phyloP scores from a whole-genome alignment of 2,888 invertebrate species.

The Alitta virens region DNA sequence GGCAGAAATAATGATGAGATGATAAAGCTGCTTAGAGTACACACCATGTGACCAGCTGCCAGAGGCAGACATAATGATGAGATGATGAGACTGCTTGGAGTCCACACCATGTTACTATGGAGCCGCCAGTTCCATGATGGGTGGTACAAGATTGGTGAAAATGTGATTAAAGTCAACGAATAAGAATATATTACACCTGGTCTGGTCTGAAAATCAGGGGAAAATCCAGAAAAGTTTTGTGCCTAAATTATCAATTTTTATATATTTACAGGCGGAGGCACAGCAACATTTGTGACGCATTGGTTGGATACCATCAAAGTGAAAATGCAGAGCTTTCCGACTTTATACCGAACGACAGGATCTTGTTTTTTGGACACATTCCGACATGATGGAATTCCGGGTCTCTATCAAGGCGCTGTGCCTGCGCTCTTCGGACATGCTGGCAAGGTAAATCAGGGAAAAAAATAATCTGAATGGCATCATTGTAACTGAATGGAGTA shows the following conservation, averaged over 20 bases:
- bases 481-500: too few relatives aligned
- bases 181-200: neutral
- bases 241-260: neutral
- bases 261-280: conserved; percentile 23
- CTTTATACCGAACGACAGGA: conserved; percentile 10
- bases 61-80: too few relatives aligned
- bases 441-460: conserved; percentile 11
- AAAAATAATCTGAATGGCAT: too few relatives aligned
- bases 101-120: too few relatives aligned
- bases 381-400: conserved; percentile 21
- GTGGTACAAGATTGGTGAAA: too few relatives aligned
- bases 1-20: too few relatives aligned
- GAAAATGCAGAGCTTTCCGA: conserved; percentile 28
- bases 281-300: conserved; percentile 27
- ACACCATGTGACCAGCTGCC: too few relatives aligned
- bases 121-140: too few relatives aligned
- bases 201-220: neutral
- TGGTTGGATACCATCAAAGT: conserved; percentile 31
- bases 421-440: conserved; percentile 26
- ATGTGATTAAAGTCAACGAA: too few relatives aligned
- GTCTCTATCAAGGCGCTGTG: conserved; percentile 27
- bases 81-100: too few relatives aligned
- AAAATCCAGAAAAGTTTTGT: neutral
- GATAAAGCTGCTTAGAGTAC: too few relatives aligned
- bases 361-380: conserved; percentile 21